Evolutionary conservation across 2,888 invertebrate genomes (phyloP).

Genomic region (Melipona beecheii): DNA sequence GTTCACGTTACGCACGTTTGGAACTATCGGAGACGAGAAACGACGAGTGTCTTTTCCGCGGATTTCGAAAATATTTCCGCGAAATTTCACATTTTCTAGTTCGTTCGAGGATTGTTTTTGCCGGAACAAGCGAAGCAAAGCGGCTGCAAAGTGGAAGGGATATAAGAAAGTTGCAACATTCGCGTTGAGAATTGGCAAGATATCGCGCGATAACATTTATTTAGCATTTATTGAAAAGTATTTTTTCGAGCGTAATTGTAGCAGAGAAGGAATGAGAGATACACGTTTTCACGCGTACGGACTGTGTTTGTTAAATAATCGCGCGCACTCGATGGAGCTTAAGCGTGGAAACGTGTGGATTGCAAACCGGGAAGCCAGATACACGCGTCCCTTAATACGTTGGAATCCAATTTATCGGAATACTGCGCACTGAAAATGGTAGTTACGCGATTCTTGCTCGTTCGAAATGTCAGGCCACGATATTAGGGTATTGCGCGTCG

Average conservation of each 20-base stretch:
- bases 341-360: slow-evolving; percentile 56
- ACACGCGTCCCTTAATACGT: slow-evolving; percentile 62
- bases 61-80: too few relatives aligned
- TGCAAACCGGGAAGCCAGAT: slow-evolving; percentile 62
- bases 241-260: slow-evolving; percentile 24
- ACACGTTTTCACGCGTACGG: not conserved
- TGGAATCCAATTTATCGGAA: slow-evolving; percentile 70
- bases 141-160: not conserved
- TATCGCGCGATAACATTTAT: not conserved
- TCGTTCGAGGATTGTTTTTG: too few relatives aligned
- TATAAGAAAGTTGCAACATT: not conserved
- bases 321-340: slow-evolving; percentile 48
- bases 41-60: too few relatives aligned
- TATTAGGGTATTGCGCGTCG: slow-evolving; percentile 24
- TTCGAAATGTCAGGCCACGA: slow-evolving; percentile 64
- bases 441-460: slow-evolving; percentile 64
- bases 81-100: too few relatives aligned
- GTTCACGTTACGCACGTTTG: too few relatives aligned
- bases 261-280: not conserved
- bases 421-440: slow-evolving; percentile 63
- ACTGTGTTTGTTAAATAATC: slow-evolving; percentile 52
- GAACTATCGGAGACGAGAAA: too few relatives aligned
- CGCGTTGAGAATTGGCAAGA: not conserved
- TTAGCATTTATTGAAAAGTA: slow-evolving; percentile 23
- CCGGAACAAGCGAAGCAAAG: too few relatives aligned